Base-by-base conservation (phyloP, 2,113 vertebrate species). In the Psophia crepitans region DNA sequence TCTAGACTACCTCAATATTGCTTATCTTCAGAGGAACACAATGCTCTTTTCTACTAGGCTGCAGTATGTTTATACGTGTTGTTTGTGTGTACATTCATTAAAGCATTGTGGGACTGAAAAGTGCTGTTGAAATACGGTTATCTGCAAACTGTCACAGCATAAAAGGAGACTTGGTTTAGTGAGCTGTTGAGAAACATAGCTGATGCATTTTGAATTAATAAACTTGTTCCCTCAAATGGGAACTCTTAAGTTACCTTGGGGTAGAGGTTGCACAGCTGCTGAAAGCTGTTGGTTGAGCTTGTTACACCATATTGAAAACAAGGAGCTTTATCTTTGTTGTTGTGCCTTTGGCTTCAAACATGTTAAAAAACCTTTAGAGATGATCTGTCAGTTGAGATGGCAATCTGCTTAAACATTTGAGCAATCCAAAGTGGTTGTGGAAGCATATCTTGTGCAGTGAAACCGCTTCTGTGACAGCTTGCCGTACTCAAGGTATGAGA, bases 21-120 rank as follows among this genome's bases (percentile, higher is more conserved):
- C 69, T 97, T 97, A 95, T 92, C 92, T 90, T 89, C 51, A 41
- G 41, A 91, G 51, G 7, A 44, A 66, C 53, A 74, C 57, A 89
- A 7, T 82, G 49, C 49, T 54, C 11, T 92, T 89, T 93, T 79
- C 69, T 89, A 22, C 32, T n/a, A 51, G 49, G 21, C 65, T 83
- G 70, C 68, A 48, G 20, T 75, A 9, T 69, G 84, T 68, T 69
- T 4, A 68, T 89, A 15, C 16, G 28, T 37, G 33, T 53, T 80
- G 18, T 71, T 79, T 77, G 64, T 58, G 46, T 85, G n/a, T 79
- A 26, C 33, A 5, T 84, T 87, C 51, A 43, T 65, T 74, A 21
- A 91, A 75, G n/a, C 73, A n/a, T 23, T 35, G 65, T 41, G 37
- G 65, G 57, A 74, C 41, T 43, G 35, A 78, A 82, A 92, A 81